phyloP scores from a whole-genome alignment of 2,113 vertebrate genomes.

The Eclectus roratus region DNA sequence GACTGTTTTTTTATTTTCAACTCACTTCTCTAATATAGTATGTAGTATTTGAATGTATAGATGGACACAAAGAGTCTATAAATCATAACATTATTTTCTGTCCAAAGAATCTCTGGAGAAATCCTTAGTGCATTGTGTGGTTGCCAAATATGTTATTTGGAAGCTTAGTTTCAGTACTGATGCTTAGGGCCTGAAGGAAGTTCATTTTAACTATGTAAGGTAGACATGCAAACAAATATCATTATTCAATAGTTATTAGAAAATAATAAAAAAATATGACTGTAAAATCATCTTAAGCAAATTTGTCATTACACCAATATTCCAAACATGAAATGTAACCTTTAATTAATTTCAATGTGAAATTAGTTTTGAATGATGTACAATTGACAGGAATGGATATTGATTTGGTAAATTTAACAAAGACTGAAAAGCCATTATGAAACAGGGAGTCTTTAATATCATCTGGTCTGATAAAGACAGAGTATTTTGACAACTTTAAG shows the following conservation, averaged over 20 bases:
- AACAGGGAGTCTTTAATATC: not conserved
- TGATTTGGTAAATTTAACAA: not conserved
- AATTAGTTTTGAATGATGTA: not conserved
- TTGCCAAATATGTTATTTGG: not conserved
- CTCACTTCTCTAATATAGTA: not conserved
- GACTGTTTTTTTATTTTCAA: not conserved
- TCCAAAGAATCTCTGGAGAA: not conserved
- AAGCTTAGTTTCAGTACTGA: not conserved
- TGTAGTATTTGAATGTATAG: not conserved
- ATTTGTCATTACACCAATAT: not conserved
- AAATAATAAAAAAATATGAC: not conserved
- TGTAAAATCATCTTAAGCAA: not conserved
- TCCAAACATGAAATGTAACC: not conserved
- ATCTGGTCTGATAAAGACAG: not conserved
- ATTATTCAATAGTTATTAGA: not conserved
- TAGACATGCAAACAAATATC: fast-evolving
- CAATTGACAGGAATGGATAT: not conserved
- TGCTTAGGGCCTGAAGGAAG: not conserved
- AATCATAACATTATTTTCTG: not conserved
- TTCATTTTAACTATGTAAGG: not conserved
- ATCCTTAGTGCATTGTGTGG: not conserved
- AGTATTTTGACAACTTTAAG: not conserved
- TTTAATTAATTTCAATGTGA: not conserved
- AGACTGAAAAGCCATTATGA: not conserved
- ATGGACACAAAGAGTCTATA: not conserved